Conservation (phyloP, 2,888 invertebrate species). For the Volucella inanis region DNA sequence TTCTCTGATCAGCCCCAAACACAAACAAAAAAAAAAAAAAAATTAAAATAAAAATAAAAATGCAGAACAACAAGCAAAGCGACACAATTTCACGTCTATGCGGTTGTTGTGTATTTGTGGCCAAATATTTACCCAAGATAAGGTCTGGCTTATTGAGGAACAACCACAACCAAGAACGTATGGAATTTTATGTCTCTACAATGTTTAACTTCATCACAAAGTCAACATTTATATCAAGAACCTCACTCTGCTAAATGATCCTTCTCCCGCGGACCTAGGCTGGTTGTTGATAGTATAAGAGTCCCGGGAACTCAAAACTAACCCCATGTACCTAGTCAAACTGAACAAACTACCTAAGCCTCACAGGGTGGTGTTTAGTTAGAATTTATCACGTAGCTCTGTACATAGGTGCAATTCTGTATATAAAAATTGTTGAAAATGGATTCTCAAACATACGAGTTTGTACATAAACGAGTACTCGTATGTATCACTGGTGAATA, state of each 20-base stretch:
- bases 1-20: constrained; percentile 19
- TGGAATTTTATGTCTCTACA: constrained; percentile 25
- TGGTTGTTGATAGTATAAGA: background rate
- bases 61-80: constrained; percentile 34
- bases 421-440: background rate
- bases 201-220: constrained; percentile 40
- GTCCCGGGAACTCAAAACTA: constrained; percentile 4
- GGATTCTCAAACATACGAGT: too few species aligned
- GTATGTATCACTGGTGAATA: constrained; percentile 6
- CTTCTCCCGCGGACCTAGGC: constrained; percentile 3
- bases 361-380: constrained; percentile 41
- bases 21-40: background rate
- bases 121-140: constrained; percentile 71
- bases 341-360: background rate
- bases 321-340: constrained; percentile 17
- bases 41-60: background rate
- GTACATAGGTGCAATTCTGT: constrained; percentile 8
- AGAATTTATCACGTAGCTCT: constrained; percentile 26
- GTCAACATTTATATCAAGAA: constrained; percentile 46
- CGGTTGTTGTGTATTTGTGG: constrained; percentile 54
- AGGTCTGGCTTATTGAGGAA: constrained; percentile 25
- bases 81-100: constrained; percentile 32
- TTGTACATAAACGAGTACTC: too few species aligned
- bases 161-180: constrained; percentile 33
- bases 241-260: constrained; percentile 15